Conservation (phyloP, 2,797 vertebrate species). For the Sebastiscus tertius region DNA sequence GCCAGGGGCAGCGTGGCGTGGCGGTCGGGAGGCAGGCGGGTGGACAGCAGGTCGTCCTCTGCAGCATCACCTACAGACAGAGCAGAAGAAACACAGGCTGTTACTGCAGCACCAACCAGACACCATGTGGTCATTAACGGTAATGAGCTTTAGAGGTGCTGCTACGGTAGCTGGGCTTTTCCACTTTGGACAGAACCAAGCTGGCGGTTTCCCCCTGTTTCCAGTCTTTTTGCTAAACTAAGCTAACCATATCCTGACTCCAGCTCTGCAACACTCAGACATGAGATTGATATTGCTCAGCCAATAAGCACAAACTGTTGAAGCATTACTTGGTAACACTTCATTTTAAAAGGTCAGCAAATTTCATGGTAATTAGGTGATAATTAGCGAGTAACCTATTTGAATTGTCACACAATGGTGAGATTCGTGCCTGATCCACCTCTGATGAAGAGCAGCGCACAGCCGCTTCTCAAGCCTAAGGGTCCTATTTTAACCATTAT, state of each 20-base stretch:
- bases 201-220: background rate
- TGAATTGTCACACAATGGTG: too few species aligned
- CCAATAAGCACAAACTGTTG: background rate
- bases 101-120: background rate
- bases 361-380: too few species aligned
- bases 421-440: too few species aligned
- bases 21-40: slow-evolving; percentile 60
- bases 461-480: accelerated
- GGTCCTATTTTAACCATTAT: too few species aligned
- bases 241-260: background rate
- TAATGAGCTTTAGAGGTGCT: background rate
- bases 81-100: slow-evolving; percentile 12
- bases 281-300: background rate
- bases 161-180: background rate
- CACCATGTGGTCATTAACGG: background rate
- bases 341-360: too few species aligned
- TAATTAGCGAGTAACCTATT: too few species aligned
- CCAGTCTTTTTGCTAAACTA: background rate
- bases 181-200: background rate
- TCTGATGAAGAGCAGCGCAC: too few species aligned
- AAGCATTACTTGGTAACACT: too few species aligned
- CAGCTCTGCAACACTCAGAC: background rate
- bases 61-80: slow-evolving; percentile 82
- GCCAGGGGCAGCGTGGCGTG: slow-evolving; percentile 68
- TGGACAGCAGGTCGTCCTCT: slow-evolving; percentile 88